Evolutionary conservation across 2,888 invertebrate species (phyloP), one percentile per base, ranked within the genome.

Genomic region (Xanthia icteritia): DNA sequence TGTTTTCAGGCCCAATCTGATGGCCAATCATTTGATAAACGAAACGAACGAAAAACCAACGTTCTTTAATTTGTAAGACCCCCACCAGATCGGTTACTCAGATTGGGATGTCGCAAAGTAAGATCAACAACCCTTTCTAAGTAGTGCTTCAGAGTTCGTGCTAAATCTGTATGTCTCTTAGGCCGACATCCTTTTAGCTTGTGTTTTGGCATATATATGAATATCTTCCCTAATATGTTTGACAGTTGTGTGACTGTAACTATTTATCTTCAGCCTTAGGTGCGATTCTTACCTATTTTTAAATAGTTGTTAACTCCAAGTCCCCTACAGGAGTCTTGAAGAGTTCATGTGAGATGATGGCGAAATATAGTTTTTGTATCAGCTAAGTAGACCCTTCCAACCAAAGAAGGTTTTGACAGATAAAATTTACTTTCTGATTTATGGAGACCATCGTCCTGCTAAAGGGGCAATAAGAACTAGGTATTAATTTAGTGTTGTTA

Each of bases 21-120:
- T 39, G n/a, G 27, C 73, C 69, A 58, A 84, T 58, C 76, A 65
- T 77, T 82, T 78, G 74, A 86, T 67, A 63, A 82, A 74, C 63
- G 84, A 91, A 82, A 63, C 39, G 39, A 39, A 39, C 39, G 39
- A n/a, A 79, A 51, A 54, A 60, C 54, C 60, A 83, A 65, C 66
- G n/a, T 60, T 51, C n/a, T 70, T 67, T 66, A 82, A 79, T 84
- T 80, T 80, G 39, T 58, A 48, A 73, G 48, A 48, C 61, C 36
- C 9, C 15, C 79, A 31, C 79, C 51, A 48, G 82, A 82, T 84
- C 54, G 84, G 81, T 70, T 45, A 67, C n/a, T 1, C 39, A 45
- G 82, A 82, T 82, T 63, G 58, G 5, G 17, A 70, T 45, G 65
- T 70, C 17, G 61, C 31, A 42, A 58, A 56, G 42, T 17, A 67